phyloP scores from a whole-genome alignment of 1,140 invertebrate genomes.

The Pissodes strobi region DNA sequence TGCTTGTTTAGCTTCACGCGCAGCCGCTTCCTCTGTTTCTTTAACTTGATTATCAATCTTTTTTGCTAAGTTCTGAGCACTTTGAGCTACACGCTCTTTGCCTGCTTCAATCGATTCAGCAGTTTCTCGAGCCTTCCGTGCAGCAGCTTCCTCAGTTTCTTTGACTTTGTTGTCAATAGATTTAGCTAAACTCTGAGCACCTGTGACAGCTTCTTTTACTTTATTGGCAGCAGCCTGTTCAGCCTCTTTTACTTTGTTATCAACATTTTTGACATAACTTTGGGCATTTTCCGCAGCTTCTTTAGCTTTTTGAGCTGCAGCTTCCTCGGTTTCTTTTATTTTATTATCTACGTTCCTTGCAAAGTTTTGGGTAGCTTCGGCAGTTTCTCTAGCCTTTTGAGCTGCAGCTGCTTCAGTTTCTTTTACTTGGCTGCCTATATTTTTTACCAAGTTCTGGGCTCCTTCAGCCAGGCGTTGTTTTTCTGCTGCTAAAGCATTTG shows the following conservation, averaged over 20 bases:
- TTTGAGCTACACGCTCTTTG: background rate
- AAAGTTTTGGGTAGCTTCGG: constrained; percentile 17
- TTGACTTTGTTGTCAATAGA: constrained; percentile 34
- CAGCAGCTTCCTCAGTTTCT: constrained; percentile 23
- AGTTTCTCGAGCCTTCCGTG: constrained; percentile 11
- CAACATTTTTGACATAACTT: too few relatives aligned
- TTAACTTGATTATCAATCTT: constrained; percentile 28
- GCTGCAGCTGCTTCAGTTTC: constrained; percentile 20
- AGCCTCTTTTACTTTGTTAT: too few relatives aligned
- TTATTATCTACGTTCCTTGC: constrained; percentile 25
- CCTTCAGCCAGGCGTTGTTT: constrained; percentile 23
- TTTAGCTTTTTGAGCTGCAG: constrained; percentile 14
- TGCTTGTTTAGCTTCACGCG: constrained; percentile 28
- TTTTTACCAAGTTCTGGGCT: constrained; percentile 17
- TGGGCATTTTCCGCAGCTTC: constrained; percentile 24
- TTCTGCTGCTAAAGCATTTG: constrained; percentile 24
- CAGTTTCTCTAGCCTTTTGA: constrained; percentile 21
- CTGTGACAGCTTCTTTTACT: constrained; percentile 9
- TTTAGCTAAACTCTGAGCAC: constrained; percentile 30
- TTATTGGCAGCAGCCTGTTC: constrained; percentile 15
- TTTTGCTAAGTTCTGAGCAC: constrained; percentile 13
- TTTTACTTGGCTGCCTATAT: constrained; percentile 18
- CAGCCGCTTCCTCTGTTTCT: constrained; percentile 23
- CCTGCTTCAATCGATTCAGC: constrained; percentile 4
- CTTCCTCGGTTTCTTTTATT: constrained; percentile 13